Evolutionary conservation across 2,888 invertebrate species (phyloP).

Genomic region (Formica aserva): DNA sequence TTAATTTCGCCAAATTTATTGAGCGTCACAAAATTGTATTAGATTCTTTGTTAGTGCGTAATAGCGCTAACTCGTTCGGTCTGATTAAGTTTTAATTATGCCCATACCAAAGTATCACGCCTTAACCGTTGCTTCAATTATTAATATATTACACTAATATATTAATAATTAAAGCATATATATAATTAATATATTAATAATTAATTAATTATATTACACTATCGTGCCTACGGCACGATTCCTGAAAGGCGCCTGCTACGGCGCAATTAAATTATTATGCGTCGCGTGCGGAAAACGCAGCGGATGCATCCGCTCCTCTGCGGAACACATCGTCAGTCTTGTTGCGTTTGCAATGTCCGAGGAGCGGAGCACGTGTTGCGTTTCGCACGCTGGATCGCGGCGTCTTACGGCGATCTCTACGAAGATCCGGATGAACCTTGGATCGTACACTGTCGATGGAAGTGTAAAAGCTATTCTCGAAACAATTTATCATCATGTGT

Average conservation of each 20-base stretch:
- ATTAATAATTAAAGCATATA: no score
- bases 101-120: constrained; percentile 79
- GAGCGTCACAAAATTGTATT: constrained; percentile 64
- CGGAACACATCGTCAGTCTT: constrained; percentile 78
- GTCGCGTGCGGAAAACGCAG: constrained; percentile 57
- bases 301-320: constrained; percentile 57
- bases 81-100: constrained; percentile 80
- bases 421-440: constrained; percentile 42
- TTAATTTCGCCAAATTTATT: constrained; percentile 65
- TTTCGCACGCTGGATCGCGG: constrained; percentile 49
- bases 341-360: constrained; percentile 76
- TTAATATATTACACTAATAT: no score
- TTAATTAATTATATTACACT: constrained; percentile 72
- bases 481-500: no score
- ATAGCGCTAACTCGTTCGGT: constrained; percentile 51
- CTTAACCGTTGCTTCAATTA: constrained; percentile 70
- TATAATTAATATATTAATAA: background rate
- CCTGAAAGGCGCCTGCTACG: constrained; percentile 41
- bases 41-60: constrained; percentile 54
- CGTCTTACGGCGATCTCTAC: constrained; percentile 41
- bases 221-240: constrained; percentile 59
- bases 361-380: constrained; percentile 60
- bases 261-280: constrained; percentile 62
- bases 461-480: constrained; percentile 5
- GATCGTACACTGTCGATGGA: background rate